phyloP scores from a whole-genome alignment of 2,797 vertebrate genomes.

The Leuciscus waleckii region DNA sequence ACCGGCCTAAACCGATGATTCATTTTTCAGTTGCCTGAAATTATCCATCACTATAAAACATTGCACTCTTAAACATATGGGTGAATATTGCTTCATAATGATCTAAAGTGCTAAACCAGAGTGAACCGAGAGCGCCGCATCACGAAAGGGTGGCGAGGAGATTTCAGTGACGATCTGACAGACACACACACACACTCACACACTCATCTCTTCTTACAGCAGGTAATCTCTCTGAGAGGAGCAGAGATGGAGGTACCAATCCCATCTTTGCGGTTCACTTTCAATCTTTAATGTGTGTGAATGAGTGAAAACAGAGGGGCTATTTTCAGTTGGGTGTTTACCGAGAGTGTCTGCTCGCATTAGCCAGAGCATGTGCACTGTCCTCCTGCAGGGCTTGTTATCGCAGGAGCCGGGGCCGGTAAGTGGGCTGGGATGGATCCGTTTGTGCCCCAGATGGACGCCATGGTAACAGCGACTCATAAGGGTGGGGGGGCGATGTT shows the following conservation, averaged over 20 bases:
- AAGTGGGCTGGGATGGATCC: slow-evolving; percentile 48
- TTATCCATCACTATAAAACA: not conserved
- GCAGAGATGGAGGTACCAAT: slow-evolving; percentile 9
- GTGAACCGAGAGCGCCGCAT: not conserved
- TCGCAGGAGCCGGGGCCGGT: slow-evolving; percentile 44
- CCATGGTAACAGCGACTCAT: slow-evolving; percentile 41
- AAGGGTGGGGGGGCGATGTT: slow-evolving; percentile 32
- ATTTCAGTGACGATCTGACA: not conserved
- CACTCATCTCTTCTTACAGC: not conserved
- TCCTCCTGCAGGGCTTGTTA: slow-evolving; percentile 55
- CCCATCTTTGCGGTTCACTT: slow-evolving; percentile 41
- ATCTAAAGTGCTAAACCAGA: not conserved
- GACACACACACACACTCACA: not conserved
- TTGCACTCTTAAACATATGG: not conserved
- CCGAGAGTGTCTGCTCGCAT: slow-evolving; percentile 72
- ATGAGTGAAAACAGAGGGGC: slow-evolving; percentile 54
- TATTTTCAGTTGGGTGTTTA: slow-evolving; percentile 73
- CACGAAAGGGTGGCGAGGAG: not conserved
- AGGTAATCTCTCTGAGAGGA: slow-evolving; percentile 18
- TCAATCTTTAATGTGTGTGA: slow-evolving; percentile 53
- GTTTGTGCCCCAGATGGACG: slow-evolving; percentile 20
- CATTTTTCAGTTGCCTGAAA: not conserved
- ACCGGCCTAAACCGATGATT: not conserved
- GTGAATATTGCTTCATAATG: not conserved
- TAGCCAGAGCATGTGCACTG: slow-evolving; percentile 66